These are phyloP conservation scores for Cordilura impudica DNA, from an alignment of 2,888 invertebrate genomes.

Conservation along the genomic window DNA sequence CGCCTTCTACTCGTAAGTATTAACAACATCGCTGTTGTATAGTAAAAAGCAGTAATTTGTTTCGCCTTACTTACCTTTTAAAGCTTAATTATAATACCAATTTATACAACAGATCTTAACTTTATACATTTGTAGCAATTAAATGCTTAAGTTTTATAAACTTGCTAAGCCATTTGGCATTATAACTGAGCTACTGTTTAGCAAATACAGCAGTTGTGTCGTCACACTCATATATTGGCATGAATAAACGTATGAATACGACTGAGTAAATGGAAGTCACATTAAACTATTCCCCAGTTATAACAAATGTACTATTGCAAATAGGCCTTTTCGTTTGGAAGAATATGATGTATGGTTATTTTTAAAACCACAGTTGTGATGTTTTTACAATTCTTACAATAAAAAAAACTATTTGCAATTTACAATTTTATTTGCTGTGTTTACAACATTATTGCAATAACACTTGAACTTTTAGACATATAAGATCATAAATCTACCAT, in stretches of 20 bases:
- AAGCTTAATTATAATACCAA: slow-evolving; percentile 55
- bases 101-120: slow-evolving; percentile 58
- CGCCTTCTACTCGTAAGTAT: background rate
- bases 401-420: background rate
- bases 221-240: no score
- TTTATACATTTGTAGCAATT: slow-evolving; percentile 54
- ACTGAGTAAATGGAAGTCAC: background rate
- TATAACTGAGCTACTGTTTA: slow-evolving; percentile 51
- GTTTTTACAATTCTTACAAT: background rate
- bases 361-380: background rate
- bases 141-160: slow-evolving; percentile 59
- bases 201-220: slow-evolving; percentile 30
- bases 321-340: no score
- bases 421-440: slow-evolving; percentile 18
- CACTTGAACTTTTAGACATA: slow-evolving; percentile 38
- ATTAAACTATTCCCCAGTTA: background rate
- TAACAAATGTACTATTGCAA: background rate
- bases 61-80: background rate
- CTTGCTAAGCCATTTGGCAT: slow-evolving; percentile 55
- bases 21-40: background rate
- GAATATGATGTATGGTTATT: no score
- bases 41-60: background rate
- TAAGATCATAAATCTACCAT: background rate
- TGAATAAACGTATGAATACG: background rate
- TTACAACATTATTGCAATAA: slow-evolving; percentile 16